These are phyloP conservation scores for Anthoptus insignis DNA, from an alignment of 2,888 invertebrate genomes.

Conservation along the genomic window DNA sequence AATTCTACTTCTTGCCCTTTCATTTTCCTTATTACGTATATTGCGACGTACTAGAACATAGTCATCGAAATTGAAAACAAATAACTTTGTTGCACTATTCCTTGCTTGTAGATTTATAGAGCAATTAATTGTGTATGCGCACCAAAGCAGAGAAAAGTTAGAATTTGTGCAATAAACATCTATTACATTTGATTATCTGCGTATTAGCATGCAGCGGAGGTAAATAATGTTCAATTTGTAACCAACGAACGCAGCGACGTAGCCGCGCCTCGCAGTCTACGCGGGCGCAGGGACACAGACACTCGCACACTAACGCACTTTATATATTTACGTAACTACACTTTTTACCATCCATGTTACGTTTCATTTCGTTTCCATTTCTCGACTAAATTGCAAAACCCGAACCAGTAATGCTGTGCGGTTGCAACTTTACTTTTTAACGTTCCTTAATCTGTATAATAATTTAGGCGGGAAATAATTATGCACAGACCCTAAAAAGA, in stretches of 20 bases:
- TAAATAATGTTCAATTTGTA: constrained; percentile 33
- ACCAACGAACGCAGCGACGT: constrained; percentile 18
- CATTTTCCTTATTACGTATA: constrained; percentile 27
- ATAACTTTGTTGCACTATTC: no score
- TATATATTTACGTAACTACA: constrained; percentile 37
- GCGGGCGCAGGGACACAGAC: constrained; percentile 18
- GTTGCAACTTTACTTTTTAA: constrained; percentile 8
- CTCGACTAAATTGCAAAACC: constrained; percentile 11
- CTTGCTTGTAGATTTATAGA: constrained; percentile 16
- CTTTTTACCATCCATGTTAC: constrained; percentile 31
- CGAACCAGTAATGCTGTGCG: constrained; percentile 4
- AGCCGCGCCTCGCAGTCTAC: constrained; percentile 57
- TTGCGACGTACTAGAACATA: constrained; percentile 28
- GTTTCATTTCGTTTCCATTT: constrained; percentile 26
- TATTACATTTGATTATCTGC: constrained; percentile 19
- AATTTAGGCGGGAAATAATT: constrained; percentile 16
- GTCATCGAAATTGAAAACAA: constrained; percentile 18
- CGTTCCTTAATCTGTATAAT: neutral
- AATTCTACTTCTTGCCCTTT: constrained; percentile 15
- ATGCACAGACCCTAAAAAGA: no score
- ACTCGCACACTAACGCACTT: constrained; percentile 47
- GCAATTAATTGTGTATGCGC: constrained; percentile 23
- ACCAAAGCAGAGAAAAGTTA: constrained; percentile 18
- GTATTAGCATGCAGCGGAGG: constrained; percentile 26
- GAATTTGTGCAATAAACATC: constrained; percentile 22